These are phyloP conservation scores for Saxidomus purpurata DNA, from an alignment of 1,140 invertebrate species.

Conservation along the genomic window DNA sequence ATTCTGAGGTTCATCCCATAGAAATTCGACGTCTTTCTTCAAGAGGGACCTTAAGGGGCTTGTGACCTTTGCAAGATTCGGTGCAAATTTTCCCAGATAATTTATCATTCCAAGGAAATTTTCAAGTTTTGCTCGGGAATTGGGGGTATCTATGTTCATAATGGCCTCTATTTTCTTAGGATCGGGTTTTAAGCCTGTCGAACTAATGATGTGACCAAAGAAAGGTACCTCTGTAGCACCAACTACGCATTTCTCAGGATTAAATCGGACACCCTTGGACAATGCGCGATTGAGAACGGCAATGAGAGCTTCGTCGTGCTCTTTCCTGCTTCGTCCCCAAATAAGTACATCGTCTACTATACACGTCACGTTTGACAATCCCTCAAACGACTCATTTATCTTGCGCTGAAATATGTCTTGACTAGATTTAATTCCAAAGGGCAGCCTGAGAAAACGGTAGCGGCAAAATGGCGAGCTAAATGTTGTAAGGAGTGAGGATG, in stretches of 20 bases:
- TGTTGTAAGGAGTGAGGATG: slow-evolving; percentile 71
- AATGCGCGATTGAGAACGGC: not conserved
- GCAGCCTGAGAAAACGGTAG: slow-evolving; percentile 75
- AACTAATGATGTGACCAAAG: too few species aligned
- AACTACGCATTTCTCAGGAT: too few species aligned
- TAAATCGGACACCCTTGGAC: too few species aligned
- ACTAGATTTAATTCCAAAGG: slow-evolving; percentile 60
- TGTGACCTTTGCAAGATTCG: slow-evolving; percentile 2
- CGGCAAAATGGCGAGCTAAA: slow-evolving; percentile 75
- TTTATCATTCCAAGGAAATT: too few species aligned
- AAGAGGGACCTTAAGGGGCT: not conserved
- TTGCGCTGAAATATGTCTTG: slow-evolving; percentile 18
- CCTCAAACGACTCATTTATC: slow-evolving; percentile 9
- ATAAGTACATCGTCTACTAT: not conserved
- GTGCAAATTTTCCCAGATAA: not conserved
- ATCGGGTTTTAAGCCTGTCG: too few species aligned
- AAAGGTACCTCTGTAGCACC: too few species aligned
- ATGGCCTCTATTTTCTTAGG: too few species aligned
- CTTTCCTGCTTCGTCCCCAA: not conserved
- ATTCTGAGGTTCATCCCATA: not conserved
- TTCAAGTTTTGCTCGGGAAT: too few species aligned
- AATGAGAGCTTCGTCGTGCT: not conserved
- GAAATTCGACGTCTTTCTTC: slow-evolving; percentile 3
- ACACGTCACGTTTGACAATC: not conserved
- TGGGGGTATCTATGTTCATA: too few species aligned